These are phyloP conservation scores for Synanthedon formicaeformis DNA, from an alignment of 2,888 invertebrate species.

Conservation along the genomic window DNA sequence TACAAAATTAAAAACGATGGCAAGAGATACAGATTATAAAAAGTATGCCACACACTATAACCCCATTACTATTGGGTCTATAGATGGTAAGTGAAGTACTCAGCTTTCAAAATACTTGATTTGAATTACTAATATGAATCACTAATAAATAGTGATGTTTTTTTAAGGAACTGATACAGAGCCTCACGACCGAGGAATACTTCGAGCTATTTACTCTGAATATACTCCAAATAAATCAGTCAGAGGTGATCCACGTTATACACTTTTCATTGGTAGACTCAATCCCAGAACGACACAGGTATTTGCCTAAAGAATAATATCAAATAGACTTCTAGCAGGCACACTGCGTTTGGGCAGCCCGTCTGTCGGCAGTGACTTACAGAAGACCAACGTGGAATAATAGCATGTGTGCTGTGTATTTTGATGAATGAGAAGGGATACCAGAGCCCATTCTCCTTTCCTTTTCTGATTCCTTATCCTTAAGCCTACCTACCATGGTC, in stretches of 20 bases:
- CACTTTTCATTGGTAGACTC: slow-evolving; percentile 81
- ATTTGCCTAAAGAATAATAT: slow-evolving; percentile 12
- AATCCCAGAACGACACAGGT: slow-evolving; percentile 75
- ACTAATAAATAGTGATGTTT: not conserved
- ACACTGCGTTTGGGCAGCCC: too few relatives aligned
- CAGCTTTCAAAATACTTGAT: not conserved
- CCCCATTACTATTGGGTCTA: slow-evolving; percentile 86
- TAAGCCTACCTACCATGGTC: too few relatives aligned
- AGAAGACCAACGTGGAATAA: too few relatives aligned
- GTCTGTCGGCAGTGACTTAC: too few relatives aligned
- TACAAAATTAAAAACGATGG: slow-evolving; percentile 10
- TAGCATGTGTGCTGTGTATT: too few relatives aligned
- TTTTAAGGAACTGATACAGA: slow-evolving; percentile 75
- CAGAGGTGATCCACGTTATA: slow-evolving; percentile 76
- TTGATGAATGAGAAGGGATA: too few relatives aligned
- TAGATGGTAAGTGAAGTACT: slow-evolving; percentile 72
- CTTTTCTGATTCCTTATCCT: too few relatives aligned
- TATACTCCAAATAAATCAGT: slow-evolving; percentile 76
- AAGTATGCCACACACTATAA: slow-evolving; percentile 73
- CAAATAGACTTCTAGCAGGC: too few relatives aligned
- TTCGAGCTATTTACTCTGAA: slow-evolving; percentile 76
- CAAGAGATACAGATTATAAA: slow-evolving; percentile 22
- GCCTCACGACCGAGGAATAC: slow-evolving; percentile 84
- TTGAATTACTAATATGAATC: not conserved
- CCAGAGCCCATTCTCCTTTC: too few relatives aligned